Percentiles rank a stretch among this genome's conserved stretches.
phyloP scores from a whole-genome alignment of 2,888 invertebrate genomes.

The Lydus trimaculatus region DNA sequence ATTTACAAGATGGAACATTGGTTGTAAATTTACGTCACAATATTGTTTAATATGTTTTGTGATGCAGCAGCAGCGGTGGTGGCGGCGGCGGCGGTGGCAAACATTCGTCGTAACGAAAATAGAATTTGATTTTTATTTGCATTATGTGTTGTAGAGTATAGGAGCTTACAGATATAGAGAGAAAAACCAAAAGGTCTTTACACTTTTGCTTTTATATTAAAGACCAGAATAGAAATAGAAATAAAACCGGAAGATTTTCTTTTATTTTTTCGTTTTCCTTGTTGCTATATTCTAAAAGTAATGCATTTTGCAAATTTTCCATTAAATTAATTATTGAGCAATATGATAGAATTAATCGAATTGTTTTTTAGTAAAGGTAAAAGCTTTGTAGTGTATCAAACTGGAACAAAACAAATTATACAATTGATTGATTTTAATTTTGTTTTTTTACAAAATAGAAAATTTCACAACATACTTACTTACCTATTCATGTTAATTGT shows the following conservation, averaged over 20 bases:
- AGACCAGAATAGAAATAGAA: constrained; percentile 11
- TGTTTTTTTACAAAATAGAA: too few species aligned
- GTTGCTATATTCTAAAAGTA: too few species aligned
- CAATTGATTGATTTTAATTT: too few species aligned
- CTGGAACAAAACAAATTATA: background rate
- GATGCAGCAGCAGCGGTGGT: too few species aligned
- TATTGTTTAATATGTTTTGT: background rate
- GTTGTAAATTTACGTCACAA: background rate
- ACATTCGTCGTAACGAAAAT: constrained; percentile 29
- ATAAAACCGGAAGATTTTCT: constrained; percentile 5
- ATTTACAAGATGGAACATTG: background rate
- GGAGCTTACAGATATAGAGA: too few species aligned
- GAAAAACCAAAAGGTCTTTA: constrained; percentile 20
- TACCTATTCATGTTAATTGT: background rate
- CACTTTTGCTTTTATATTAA: constrained; percentile 26
- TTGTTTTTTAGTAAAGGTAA: background rate
- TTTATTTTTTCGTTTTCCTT: too few species aligned
- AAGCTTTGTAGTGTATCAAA: background rate
- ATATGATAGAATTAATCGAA: background rate
- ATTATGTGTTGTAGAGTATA: constrained; percentile 23
- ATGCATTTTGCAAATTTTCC: background rate
- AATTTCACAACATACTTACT: background rate
- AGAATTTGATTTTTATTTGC: constrained; percentile 32
- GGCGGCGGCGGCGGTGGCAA: too few species aligned
- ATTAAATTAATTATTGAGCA: background rate